These are phyloP conservation scores for Manduca sexta DNA, from an alignment of 1,140 invertebrate genomes.

Conservation along the genomic window DNA sequence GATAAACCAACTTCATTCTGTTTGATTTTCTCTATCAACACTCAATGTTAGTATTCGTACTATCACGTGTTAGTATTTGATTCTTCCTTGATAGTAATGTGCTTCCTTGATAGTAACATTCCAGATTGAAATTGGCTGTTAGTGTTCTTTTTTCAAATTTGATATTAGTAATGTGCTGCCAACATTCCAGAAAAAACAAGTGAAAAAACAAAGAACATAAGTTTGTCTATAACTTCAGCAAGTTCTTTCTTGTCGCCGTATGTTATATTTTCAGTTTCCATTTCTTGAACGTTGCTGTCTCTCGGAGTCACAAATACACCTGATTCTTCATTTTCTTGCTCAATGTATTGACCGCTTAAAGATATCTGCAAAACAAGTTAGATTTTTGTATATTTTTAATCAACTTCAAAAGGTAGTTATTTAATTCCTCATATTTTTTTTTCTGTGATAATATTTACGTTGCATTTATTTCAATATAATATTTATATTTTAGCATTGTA, in stretches of 20 bases:
- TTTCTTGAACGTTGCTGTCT: conserved; percentile 34
- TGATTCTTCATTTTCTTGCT: conserved; percentile 35
- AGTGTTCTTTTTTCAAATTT: neutral
- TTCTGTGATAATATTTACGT: no score
- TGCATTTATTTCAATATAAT: no score
- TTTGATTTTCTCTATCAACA: no score
- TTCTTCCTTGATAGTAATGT: no score
- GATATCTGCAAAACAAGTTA: conserved; percentile 9
- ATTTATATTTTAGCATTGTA: no score
- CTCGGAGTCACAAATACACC: conserved; percentile 10
- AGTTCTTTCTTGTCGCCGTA: conserved; percentile 36
- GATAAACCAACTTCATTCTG: no score
- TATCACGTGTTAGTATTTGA: no score
- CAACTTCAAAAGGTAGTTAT: no score
- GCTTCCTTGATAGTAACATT: no score
- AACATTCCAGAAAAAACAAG: conserved; percentile 37
- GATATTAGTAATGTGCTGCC: conserved; percentile 31
- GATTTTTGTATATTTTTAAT: conserved; percentile 5
- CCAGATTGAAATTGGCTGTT: no score
- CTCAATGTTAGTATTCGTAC: no score
- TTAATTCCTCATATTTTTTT: no score
- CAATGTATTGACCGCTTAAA: conserved; percentile 35
- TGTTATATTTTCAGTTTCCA: conserved; percentile 33
- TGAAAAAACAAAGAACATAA: conserved; percentile 45
- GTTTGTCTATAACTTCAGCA: conserved; percentile 45